A percentile compares a stretch with the other conserved stretches of the same genome.
Evolutionary conservation across 92 coral and sea anemone genomes (phyloP).

Genomic region (Porites evermanni): DNA sequence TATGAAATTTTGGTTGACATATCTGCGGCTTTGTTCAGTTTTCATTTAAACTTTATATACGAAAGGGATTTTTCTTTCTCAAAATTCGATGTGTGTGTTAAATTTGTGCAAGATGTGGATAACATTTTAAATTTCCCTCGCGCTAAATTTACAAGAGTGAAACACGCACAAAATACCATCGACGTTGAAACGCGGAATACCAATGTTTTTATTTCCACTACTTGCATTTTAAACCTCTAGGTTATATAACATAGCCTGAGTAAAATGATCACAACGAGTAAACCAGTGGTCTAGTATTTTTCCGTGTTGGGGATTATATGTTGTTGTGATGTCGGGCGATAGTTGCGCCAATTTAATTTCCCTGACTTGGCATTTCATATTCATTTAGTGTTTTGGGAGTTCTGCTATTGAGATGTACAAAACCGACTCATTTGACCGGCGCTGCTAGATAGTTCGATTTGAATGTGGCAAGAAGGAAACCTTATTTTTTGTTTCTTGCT

Average conservation of each 20-base stretch:
- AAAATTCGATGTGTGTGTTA: background rate
- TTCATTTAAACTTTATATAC: background rate
- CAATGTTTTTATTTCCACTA: background rate
- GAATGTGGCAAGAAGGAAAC: background rate
- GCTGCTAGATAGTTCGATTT: background rate
- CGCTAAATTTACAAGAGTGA: constrained; percentile 17
- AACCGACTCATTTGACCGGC: background rate
- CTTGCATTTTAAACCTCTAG: constrained; percentile 14
- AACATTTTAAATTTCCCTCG: constrained; percentile 97
- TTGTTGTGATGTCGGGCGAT: constrained; percentile 12
- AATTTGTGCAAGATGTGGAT: constrained; percentile 7
- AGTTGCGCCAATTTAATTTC: background rate
- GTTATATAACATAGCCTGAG: background rate
- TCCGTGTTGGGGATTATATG: constrained; percentile 14
- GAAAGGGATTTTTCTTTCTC: background rate
- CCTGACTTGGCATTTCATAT: constrained; percentile 15
- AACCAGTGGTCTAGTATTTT: constrained; percentile 5
- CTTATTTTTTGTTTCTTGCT: constrained; percentile 16
- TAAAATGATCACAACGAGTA: background rate
- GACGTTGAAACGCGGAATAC: constrained; percentile 24
- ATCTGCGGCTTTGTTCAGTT: constrained; percentile 1
- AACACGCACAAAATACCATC: constrained; percentile 11
- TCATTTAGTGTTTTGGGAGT: background rate
- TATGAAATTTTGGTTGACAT: background rate
- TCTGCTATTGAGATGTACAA: background rate